These are phyloP conservation scores for Vidua macroura DNA, from an alignment of 2,113 vertebrate species.

Conservation along the genomic window DNA sequence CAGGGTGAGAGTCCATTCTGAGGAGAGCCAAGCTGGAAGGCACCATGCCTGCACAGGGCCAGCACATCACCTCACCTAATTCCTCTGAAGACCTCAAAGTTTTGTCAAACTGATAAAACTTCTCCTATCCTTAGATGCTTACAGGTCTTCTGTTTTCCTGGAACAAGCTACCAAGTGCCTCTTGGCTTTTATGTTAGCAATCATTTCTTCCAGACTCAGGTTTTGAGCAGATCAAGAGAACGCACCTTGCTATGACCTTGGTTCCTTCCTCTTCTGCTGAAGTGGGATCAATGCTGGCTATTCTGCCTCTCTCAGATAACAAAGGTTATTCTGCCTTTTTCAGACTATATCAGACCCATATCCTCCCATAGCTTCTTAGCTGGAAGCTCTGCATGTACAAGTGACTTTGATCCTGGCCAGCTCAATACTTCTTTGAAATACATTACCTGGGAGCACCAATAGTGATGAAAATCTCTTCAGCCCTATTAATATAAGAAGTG, in stretches of 20 bases:
- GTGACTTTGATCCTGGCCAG: constrained; percentile 4
- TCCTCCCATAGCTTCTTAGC: not conserved
- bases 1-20: not conserved
- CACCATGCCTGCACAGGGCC: not conserved
- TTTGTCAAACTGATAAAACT: not conserved
- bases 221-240: not conserved
- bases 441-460: not conserved
- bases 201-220: not conserved
- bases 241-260: not conserved
- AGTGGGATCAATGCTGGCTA: not conserved
- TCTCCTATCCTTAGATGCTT: not conserved
- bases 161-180: not conserved
- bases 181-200: not conserved
- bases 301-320: constrained; percentile 1
- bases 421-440: constrained; percentile 27
- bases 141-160: not conserved
- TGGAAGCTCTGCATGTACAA: not conserved
- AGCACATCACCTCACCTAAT: not conserved
- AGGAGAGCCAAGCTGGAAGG: not conserved
- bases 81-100: not conserved
- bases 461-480: not conserved
- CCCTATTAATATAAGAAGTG: not conserved
- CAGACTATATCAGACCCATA: not conserved
- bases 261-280: not conserved
- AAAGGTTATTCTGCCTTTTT: not conserved